Base-by-base conservation (phyloP, 2,113 vertebrate species). In the Miniopterus natalensis region DNA sequence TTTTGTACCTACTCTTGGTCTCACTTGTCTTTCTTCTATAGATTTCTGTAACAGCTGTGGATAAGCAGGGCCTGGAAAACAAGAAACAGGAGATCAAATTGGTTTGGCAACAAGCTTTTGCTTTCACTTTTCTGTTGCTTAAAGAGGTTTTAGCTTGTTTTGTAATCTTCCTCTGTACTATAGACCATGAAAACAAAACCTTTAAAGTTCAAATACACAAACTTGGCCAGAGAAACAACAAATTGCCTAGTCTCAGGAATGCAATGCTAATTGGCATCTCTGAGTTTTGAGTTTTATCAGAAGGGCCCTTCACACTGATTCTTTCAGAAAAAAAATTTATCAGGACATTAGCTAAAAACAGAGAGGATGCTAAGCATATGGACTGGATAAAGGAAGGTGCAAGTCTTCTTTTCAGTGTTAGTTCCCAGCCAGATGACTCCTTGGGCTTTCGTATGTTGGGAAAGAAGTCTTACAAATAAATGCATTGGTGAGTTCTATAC, bases 141-240 rank as follows among this genome's bases (percentile, higher is more conserved):
- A 95, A 21, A 92, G 78, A 97, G 66, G 84, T 97, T 97, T 98
- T 97, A 97, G 88, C 51, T 83, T 65, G 31, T 95, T 18, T 98
- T 98, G 90, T 98, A 61, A 96, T 97, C 97, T 97, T 93, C 47
- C 23, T 65, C 66, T 97, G 92, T 96, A 94, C 95, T 97, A 79
- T 31, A 98, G 96, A 98, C 87, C 93, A 97, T 97, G 87, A 70
- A 98, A 98, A 97, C 92, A 97, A 98, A 97, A 95, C 31, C 88
- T 98, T 98, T 98, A 97, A 98, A 98, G 97, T 98, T 98, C 97
- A 98, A 98, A 98, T 80, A 53, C 49, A 98, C 93, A 98, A 95
- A 96, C 93, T 97, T 98, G 97, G 90, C 85, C 92, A 87, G 81
- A 97, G 68, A 97, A 97, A 94, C 95, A 98, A 98, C 81, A 95